phyloP scores from a whole-genome alignment of 1,140 invertebrate genomes.

The Drosophila nebulosa region DNA sequence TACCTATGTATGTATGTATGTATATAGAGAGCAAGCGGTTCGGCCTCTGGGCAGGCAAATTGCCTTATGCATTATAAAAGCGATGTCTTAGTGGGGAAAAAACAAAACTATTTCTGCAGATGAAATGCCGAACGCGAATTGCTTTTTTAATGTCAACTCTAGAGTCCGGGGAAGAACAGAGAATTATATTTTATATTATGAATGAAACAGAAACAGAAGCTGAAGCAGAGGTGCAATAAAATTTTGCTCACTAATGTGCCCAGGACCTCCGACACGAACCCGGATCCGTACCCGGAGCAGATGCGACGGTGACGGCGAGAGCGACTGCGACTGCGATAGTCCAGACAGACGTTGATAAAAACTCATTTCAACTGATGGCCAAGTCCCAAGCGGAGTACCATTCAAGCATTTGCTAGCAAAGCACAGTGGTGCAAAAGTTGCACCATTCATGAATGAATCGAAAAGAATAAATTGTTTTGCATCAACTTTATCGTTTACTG shows the following conservation, averaged over 20 bases:
- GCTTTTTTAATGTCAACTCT: slow-evolving; percentile 65
- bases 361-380: slow-evolving; percentile 72
- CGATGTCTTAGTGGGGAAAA: slow-evolving; percentile 46
- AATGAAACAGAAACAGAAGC: slow-evolving; percentile 40
- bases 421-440: slow-evolving; percentile 5
- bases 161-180: slow-evolving; percentile 32
- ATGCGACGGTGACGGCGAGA: slow-evolving; percentile 24
- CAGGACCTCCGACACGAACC: slow-evolving; percentile 14
- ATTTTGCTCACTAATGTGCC: slow-evolving; percentile 71
- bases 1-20: slow-evolving; percentile 18
- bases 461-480: neutral
- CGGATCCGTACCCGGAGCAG: slow-evolving; percentile 26
- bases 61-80: slow-evolving; percentile 75
- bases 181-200: slow-evolving; percentile 59
- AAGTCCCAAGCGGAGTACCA: slow-evolving; percentile 40
- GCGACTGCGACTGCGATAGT: slow-evolving; percentile 29
- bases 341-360: slow-evolving; percentile 68
- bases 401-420: slow-evolving; percentile 8
- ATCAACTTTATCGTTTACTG: neutral
- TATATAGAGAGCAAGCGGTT: slow-evolving; percentile 8
- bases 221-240: slow-evolving; percentile 73
- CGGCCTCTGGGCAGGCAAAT: neutral
- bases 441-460: neutral
- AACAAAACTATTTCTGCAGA: slow-evolving; percentile 60
- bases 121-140: slow-evolving; percentile 63